Evolutionary conservation across 2,113 vertebrate species (phyloP), one percentile per base, ranked within the genome.

Genomic region (Psittacara wagleri): DNA sequence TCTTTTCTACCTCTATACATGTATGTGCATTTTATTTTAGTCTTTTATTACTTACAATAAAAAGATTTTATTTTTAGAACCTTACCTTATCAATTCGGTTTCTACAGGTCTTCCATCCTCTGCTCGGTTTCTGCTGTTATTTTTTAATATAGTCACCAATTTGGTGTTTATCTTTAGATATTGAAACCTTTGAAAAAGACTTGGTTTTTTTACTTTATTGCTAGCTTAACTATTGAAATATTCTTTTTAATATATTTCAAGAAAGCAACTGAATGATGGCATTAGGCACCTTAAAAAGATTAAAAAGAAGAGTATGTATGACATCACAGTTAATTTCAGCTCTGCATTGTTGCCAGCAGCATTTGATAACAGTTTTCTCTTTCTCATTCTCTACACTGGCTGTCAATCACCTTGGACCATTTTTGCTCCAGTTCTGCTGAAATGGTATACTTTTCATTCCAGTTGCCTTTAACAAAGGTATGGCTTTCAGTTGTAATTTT

Each of bases 391-490:
- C 81, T 77, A 39, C 29, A 48, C 39, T 81, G 51, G 17, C 77
- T 88, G 77, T 70, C 94, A 94, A 68, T 95, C 83, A 72, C 64
- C 63, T 80, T 13, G 18, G 55, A 63, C 57, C 14, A 52, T 78
- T 94, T 94, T 70, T 94, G 43, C 74, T 84, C 55, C 52, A 52
- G 46, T 94, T 95, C 55, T 96, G 86, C 69, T 91, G 86, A 94
- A 95, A 78, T 2, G 6, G 25, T 83, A 88, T 68, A 72, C 57
- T 91, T 91, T 77, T 86, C 41, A 39, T 96, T 95, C 77, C 57
- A 75, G 35, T 84, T 82, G 33, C 68, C 55, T 96, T 84, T 75
- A 64, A 83, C 46, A 92, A 91, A 86, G 61, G 61, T 77, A 78
- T 2, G 1, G 27, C 39, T 95, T 95, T 78, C 1, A 78, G 81